Percentiles rank a stretch among this genome's conserved stretches.
Conservation (phyloP, 2,113 vertebrate species). For the Ardeotis arabs region DNA sequence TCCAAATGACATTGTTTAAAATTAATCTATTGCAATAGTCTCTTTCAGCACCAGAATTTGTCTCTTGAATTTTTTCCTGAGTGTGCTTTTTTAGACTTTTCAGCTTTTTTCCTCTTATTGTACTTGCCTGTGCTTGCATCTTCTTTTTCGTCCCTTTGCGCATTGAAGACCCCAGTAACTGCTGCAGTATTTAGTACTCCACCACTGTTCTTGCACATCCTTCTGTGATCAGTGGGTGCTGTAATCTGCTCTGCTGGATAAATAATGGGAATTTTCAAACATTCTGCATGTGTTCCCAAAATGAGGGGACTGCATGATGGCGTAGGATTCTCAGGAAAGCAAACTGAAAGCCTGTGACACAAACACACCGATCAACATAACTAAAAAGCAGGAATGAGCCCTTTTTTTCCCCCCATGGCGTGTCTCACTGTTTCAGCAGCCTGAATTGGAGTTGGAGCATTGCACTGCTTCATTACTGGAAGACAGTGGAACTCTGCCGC, state of each 20-base stretch:
- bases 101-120: background rate
- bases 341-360: background rate
- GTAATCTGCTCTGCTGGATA: background rate
- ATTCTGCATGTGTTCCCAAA: background rate
- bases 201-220: background rate
- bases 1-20: background rate
- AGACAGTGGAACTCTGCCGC: background rate
- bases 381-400: background rate
- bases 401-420: no score
- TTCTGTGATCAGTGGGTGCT: background rate
- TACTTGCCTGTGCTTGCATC: background rate
- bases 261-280: background rate
- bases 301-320: background rate
- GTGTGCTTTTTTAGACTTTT: background rate
- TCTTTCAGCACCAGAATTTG: background rate
- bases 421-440: background rate
- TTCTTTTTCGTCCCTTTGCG: background rate
- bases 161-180: background rate
- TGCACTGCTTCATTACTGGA: rapidly evolving
- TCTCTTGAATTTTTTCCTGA: background rate
- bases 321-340: background rate
- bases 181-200: background rate
- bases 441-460: background rate
- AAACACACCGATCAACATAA: rapidly evolving
- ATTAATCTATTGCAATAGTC: background rate